Evolutionary conservation across 1,140 invertebrate species (phyloP).

Genomic region (Dreissena rostriformis): DNA sequence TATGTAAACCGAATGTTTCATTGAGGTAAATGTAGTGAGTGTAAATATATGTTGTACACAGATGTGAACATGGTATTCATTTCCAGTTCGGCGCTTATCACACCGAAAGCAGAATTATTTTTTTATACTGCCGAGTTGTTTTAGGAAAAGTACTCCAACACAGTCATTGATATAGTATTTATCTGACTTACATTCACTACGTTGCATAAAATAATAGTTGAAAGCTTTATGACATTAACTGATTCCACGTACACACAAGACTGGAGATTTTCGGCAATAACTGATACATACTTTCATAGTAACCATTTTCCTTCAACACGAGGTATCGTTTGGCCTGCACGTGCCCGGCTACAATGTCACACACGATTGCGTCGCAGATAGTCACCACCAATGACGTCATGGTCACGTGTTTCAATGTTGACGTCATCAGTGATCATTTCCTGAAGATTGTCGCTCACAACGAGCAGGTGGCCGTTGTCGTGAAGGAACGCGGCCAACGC

Average conservation of each 20-base stretch:
- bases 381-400: slow-evolving; percentile 61
- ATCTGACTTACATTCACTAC: not conserved
- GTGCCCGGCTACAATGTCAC: slow-evolving; percentile 63
- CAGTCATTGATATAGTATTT: not conserved
- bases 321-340: slow-evolving; percentile 71
- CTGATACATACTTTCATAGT: slow-evolving; percentile 60
- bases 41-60: too few species aligned
- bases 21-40: too few species aligned
- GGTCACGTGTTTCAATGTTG: slow-evolving; percentile 60
- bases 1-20: too few species aligned
- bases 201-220: not conserved
- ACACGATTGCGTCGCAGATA: slow-evolving; percentile 57
- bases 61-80: too few species aligned
- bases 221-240: not conserved
- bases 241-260: not conserved
- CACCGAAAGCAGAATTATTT: too few species aligned
- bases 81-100: too few species aligned
- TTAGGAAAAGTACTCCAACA: too few species aligned
- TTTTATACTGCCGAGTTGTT: too few species aligned
- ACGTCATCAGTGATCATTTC: slow-evolving; percentile 60
- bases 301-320: slow-evolving; percentile 61
- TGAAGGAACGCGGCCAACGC: slow-evolving; percentile 67
- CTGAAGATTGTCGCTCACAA: slow-evolving; percentile 29
- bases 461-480: slow-evolving; percentile 68
- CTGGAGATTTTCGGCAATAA: not conserved